Base-by-base conservation (phyloP, 2,888 invertebrate species). In the Tachina grossa region DNA sequence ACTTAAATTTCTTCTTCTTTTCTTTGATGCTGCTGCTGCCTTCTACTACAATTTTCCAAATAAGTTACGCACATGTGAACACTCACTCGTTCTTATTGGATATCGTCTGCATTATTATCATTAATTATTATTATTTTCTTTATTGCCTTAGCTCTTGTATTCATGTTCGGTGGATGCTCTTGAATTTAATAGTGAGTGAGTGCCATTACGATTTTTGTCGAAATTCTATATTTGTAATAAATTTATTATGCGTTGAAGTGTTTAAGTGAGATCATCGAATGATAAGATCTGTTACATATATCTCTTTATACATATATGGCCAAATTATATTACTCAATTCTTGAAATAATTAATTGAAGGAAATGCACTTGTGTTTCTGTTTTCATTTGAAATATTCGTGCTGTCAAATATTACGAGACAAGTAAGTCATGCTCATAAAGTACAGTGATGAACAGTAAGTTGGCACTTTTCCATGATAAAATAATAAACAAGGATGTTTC, bases 31-130 rank as follows among this genome's bases (percentile, higher is more conserved):
- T 43, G 63, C 43, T 75, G 31, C 31, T 55, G 51, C 8, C 39
- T 47, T 65, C n/a, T 57, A 57, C 49, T 47, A 45, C 31, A 72
- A 55, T 66, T 66, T 71, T 41, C 65, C 72, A 51, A 47, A 84
- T 78, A 51, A 72, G 51, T 65, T 79, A 51, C 72, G 11, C 69
- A 76, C 43, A 72, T 69, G 61, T 66, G 69, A 31, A 31, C 31
- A 31, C 57, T 19, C 55, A 49, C 2, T 49, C 53, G 41, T 9
- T 59, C n/a, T 61, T 61, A 9, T 65, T 69, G 19, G 59, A 45
- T 19, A 82, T 63, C 71, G 76, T 57, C 76, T 77, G 55, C 45
- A 72, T 31, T 31, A 31, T 31, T 31, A 31, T 31, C 31, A 31
- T 31, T 31, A 31, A 31, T 31, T 31, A 31, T 31, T 31, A 31